Base-by-base conservation (phyloP, 2,113 vertebrate genomes). In the Thinocorus orbignyianus region DNA sequence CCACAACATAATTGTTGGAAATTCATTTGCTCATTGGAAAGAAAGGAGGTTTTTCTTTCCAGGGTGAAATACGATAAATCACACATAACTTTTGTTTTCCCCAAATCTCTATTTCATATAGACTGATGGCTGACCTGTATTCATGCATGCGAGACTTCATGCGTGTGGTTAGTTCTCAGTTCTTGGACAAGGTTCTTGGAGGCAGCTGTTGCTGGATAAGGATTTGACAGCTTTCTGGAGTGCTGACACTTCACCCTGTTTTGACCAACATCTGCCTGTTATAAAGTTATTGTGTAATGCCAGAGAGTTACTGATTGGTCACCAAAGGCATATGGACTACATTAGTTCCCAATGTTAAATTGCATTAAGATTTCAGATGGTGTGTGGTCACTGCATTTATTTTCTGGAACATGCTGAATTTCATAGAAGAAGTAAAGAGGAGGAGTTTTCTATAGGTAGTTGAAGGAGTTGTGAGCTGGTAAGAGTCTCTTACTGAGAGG, bases 291-390 rank as follows among this genome's bases (percentile, higher is more conserved):
- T 80, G 33, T 37, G 39, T 33, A 92, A 25, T 18, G 8, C 19
- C 10, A 17, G 37, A 66, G 49, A 46, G 6, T 73, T 74, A n/a
- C 19, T 73, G 22, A 8, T 25, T 41, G 54, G 41, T 70, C 37
- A 80, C 20, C 16, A 49, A 73, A 58, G 26, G 20, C 17, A 69
- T 13, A 28, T 2, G n/a, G 24, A 48, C 19, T 6, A 13, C 15
- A n/a, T 23, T 7, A 14, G 11, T 28, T 86, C 26, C 9, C 26
- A 35, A 4, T 0, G 2, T 1, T 39, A 41, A 37, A 30, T 0
- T 48, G 8, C n/a, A 60, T 41, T 18, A 48, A 37, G 39, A 71
- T 42, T 71, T 86, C 44, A 77, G 48, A 24, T 22, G 8, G 20
- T 35, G 6, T 12, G 46, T 3, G 3, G 5, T 28, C 17, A 37